Conservation (phyloP, 2,888 invertebrate genomes). For the Cheiracanthium punctorium region DNA sequence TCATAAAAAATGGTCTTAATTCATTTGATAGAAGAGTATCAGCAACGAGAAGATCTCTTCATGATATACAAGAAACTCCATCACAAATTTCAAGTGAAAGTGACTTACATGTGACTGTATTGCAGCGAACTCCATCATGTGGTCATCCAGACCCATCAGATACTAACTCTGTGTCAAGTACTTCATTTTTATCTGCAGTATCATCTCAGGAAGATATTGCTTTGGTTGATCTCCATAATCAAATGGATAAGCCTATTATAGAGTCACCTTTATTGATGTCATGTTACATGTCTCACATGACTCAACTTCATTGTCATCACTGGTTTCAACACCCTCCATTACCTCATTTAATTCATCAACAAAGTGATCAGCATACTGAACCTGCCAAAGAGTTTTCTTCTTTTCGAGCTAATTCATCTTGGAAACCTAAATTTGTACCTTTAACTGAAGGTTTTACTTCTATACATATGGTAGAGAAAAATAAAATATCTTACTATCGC, state of each 20-base stretch:
- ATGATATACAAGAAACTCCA: conserved; percentile 71
- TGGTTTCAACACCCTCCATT: conserved; percentile 75
- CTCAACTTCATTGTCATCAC: conserved; percentile 80
- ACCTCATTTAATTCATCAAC: conserved; percentile 71
- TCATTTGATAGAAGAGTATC: conserved; percentile 66
- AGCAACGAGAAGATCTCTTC: conserved; percentile 64
- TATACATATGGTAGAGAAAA: conserved; percentile 80
- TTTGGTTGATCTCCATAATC: conserved; percentile 93
- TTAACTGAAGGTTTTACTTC: conserved; percentile 83
- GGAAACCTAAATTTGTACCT: conserved; percentile 84
- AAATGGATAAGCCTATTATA: conserved; percentile 92
- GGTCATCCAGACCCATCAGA: conserved; percentile 70
- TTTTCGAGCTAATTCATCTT: conserved; percentile 74
- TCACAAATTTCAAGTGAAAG: conserved; percentile 70
- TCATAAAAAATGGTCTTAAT: conserved; percentile 63
- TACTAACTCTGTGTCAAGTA: conserved; percentile 74
- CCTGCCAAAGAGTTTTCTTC: conserved; percentile 54
- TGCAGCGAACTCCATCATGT: conserved; percentile 67
- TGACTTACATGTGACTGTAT: conserved; percentile 59
- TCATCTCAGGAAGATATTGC: conserved; percentile 89
- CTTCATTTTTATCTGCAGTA: conserved; percentile 85
- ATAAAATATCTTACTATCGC: conserved; percentile 47
- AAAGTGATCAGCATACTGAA: conserved; percentile 73
- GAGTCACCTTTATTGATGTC: conserved; percentile 96
- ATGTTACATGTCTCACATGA: conserved; percentile 93